Conservation (phyloP, 2,888 invertebrate genomes). For the Microdon myrmicae region DNA sequence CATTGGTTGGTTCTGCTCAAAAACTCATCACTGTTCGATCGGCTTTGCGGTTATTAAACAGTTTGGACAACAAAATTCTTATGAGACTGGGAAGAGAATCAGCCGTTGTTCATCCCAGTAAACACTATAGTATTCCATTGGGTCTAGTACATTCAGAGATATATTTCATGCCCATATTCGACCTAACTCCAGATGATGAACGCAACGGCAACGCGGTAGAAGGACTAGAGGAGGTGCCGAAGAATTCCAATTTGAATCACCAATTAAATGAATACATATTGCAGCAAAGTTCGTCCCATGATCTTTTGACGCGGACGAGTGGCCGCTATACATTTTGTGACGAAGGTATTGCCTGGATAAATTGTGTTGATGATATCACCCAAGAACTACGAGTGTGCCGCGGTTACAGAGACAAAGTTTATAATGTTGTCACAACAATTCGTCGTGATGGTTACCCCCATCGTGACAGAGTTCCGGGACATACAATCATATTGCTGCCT, state of each 20-base stretch:
- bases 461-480: constrained; percentile 78
- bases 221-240: constrained; percentile 9
- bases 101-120: constrained; percentile 69
- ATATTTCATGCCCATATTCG: constrained; percentile 75
- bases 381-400: constrained; percentile 60
- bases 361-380: constrained; percentile 55
- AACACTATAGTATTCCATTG: constrained; percentile 79
- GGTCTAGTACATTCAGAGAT: constrained; percentile 79
- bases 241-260: constrained; percentile 32
- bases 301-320: constrained; percentile 13
- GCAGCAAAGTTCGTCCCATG: constrained; percentile 15
- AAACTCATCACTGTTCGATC: constrained; percentile 90
- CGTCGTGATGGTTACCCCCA: constrained; percentile 82
- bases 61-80: constrained; percentile 77
- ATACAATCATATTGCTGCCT: constrained; percentile 85
- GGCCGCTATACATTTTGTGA: constrained; percentile 60
- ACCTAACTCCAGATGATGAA: constrained; percentile 38
- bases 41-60: constrained; percentile 83
- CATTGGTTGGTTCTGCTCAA: constrained; percentile 91
- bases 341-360: constrained; percentile 61
- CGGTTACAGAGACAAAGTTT: constrained; percentile 58
- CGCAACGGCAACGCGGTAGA: constrained; percentile 35
- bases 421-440: constrained; percentile 66
- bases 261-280: constrained; percentile 29
- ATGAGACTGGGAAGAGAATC: constrained; percentile 73